A percentile compares a stretch with the other conserved stretches of the same genome.
Evolutionary conservation across 2,888 invertebrate genomes (phyloP).

Genomic region (Pediacus dermestoides): DNA sequence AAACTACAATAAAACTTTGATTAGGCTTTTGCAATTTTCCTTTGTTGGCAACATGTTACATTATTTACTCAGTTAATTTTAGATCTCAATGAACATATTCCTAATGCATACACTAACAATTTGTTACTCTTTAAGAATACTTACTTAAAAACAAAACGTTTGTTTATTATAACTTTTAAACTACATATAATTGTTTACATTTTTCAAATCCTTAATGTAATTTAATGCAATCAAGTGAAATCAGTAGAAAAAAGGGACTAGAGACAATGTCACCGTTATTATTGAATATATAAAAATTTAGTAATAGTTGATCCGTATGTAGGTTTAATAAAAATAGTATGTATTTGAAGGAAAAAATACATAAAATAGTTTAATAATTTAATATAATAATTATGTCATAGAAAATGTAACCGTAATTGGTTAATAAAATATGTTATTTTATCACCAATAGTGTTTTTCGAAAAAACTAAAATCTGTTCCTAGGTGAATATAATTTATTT

Average conservation of each 20-base stretch:
- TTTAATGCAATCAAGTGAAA: slow-evolving; percentile 46
- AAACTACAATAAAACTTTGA: too few species aligned
- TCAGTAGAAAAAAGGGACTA: slow-evolving; percentile 33
- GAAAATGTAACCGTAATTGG: slow-evolving; percentile 30
- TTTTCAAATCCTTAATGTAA: slow-evolving; percentile 47
- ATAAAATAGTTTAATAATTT: slow-evolving; percentile 42
- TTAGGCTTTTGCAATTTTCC: too few species aligned
- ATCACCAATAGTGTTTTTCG: too few species aligned
- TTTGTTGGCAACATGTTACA: too few species aligned
- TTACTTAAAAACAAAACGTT: too few species aligned
- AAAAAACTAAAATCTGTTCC: slow-evolving; percentile 1
- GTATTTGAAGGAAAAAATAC: slow-evolving; percentile 46
- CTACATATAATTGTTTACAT: slow-evolving; percentile 26
- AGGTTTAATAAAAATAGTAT: slow-evolving; percentile 46
- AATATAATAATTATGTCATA: slow-evolving; percentile 41
- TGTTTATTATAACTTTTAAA: too few species aligned
- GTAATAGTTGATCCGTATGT: slow-evolving; percentile 49
- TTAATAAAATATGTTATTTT: slow-evolving; percentile 38
- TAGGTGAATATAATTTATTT: too few species aligned
- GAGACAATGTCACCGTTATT: slow-evolving; percentile 46
- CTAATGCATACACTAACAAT: slow-evolving; percentile 29
- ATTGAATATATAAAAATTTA: slow-evolving; percentile 48
- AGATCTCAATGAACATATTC: slow-evolving; percentile 32
- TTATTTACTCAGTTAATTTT: too few species aligned
- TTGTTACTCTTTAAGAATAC: slow-evolving; percentile 31